Percentiles rank a stretch among this genome's conserved stretches.
Conservation (phyloP, 2,113 vertebrate genomes). For the Vimba vimba region DNA sequence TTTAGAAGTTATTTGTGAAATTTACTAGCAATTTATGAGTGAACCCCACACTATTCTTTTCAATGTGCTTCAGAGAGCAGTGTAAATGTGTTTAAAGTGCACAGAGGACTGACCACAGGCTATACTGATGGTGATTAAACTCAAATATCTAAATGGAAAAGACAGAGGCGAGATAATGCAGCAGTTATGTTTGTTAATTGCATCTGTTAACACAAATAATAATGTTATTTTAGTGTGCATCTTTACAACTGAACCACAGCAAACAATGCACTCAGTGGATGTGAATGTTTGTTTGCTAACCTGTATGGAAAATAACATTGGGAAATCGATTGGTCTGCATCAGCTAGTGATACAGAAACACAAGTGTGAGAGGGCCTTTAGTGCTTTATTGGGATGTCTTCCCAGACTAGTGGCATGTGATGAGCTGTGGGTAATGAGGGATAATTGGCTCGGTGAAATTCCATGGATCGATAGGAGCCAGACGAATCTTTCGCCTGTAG, state of each 20-base stretch:
- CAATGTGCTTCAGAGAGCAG: background rate
- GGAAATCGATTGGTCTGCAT: slow-evolving; percentile 9
- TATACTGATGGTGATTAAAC: background rate
- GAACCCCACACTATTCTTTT: too few relatives aligned
- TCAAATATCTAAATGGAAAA: background rate
- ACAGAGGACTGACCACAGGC: slow-evolving; percentile 3
- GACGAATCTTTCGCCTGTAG: slow-evolving; percentile 27
- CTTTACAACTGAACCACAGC: background rate
- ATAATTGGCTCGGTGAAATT: slow-evolving; percentile 55
- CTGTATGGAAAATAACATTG: slow-evolving; percentile 24
- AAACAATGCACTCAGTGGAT: slow-evolving; percentile 11
- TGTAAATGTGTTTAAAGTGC: background rate
- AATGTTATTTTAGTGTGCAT: background rate
- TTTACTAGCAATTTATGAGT: too few relatives aligned
- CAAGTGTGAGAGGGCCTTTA: background rate
- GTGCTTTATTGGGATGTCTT: slow-evolving; percentile 39
- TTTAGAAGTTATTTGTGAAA: too few relatives aligned
- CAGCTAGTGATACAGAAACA: background rate
- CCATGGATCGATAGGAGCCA: slow-evolving; percentile 67
- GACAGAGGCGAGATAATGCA: slow-evolving; percentile 12
- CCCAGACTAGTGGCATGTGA: slow-evolving; percentile 39
- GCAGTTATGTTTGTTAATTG: slow-evolving; percentile 12
- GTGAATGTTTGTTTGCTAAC: slow-evolving; percentile 27
- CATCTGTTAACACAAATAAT: background rate
- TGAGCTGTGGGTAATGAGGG: slow-evolving; percentile 55